phyloP scores from a whole-genome alignment of 2,888 invertebrate genomes.

The Mythimna albipuncta region DNA sequence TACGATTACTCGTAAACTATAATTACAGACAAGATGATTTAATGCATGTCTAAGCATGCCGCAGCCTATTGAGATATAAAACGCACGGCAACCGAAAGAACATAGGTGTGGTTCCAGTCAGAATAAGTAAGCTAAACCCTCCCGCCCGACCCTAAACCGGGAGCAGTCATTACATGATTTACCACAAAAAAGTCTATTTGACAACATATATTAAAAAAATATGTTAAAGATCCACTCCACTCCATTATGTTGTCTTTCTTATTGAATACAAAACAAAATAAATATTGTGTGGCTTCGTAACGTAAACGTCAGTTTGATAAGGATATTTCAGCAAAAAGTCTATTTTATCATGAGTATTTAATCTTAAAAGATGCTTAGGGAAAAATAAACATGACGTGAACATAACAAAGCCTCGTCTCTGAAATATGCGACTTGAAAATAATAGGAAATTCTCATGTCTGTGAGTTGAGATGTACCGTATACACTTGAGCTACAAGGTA shows the following conservation, averaged over 20 bases:
- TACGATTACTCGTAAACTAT: slow-evolving; percentile 36
- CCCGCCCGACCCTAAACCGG: no score
- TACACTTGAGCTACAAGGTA: neutral
- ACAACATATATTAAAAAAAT: neutral
- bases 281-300: slow-evolving; percentile 10
- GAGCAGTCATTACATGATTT: no score
- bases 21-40: slow-evolving; percentile 23
- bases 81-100: no score
- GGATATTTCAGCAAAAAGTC: slow-evolving; percentile 15
- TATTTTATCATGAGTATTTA: slow-evolving; percentile 38
- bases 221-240: no score
- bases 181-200: neutral
- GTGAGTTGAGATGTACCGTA: slow-evolving; percentile 17
- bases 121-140: no score
- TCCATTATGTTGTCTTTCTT: neutral
- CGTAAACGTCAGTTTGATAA: neutral
- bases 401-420: slow-evolving; percentile 60
- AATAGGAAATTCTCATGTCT: slow-evolving; percentile 45
- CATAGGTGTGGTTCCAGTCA: no score
- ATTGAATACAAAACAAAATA: neutral
- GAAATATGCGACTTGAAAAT: slow-evolving; percentile 54
- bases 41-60: no score
- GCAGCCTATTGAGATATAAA: no score
- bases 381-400: slow-evolving; percentile 49
- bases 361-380: slow-evolving; percentile 47